Conservation (phyloP, 2,797 vertebrate genomes). For the Leucoraja ocellata region DNA sequence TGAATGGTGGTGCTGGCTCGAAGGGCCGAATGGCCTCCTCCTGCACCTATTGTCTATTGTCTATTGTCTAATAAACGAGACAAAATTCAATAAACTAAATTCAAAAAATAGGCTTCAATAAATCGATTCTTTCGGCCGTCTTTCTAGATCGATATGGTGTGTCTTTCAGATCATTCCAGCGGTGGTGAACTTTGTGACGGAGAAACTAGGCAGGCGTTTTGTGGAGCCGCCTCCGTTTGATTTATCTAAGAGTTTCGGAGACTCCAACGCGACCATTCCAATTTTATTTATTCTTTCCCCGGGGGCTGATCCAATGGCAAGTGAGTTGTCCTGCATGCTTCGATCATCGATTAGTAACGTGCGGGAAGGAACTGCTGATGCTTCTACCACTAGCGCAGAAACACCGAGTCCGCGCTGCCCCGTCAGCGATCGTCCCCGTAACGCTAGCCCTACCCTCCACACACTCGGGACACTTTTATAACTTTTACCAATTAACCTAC, state of each 20-base stretch:
- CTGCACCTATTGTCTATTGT: too few species aligned
- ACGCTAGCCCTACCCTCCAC: too few species aligned
- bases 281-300: constrained; percentile 90
- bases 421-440: too few species aligned
- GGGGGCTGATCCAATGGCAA: constrained; percentile 95
- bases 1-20: too few species aligned
- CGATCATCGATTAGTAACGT: background rate
- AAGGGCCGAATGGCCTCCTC: too few species aligned
- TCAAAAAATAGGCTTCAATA: background rate
- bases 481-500: too few species aligned
- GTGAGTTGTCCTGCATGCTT: constrained; percentile 61
- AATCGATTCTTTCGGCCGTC: background rate
- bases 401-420: too few species aligned
- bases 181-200: constrained; percentile 74
- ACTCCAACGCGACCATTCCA: constrained; percentile 80
- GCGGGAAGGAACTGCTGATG: too few species aligned
- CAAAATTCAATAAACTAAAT: too few species aligned
- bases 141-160: background rate
- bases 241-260: constrained; percentile 81
- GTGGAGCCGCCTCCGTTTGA: constrained; percentile 93
- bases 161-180: constrained; percentile 69
- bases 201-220: constrained; percentile 86
- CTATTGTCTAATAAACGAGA: too few species aligned
- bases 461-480: too few species aligned
- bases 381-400: too few species aligned